phyloP scores from a whole-genome alignment of 1,140 invertebrate genomes.

The Drosophila ohnishii region DNA sequence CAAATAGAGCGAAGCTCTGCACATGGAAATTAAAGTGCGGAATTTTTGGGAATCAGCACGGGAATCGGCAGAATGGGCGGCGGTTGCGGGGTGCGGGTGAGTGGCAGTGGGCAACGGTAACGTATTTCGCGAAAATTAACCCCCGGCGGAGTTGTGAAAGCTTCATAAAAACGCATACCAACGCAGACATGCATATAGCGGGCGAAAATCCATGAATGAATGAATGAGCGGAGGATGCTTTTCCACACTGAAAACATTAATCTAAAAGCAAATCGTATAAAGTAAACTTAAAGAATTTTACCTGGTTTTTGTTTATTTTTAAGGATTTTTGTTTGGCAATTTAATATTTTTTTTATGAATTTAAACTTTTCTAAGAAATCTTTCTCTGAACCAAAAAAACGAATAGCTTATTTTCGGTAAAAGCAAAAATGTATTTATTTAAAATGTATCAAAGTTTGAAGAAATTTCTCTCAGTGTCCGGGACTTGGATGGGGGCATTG shows the following conservation, averaged over 20 bases:
- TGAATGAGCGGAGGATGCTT: slow-evolving; percentile 15
- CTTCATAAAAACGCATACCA: slow-evolving; percentile 38
- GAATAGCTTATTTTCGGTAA: too few species aligned
- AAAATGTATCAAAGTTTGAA: fast-evolving
- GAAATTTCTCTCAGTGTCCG: neutral
- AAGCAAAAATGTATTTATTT: neutral
- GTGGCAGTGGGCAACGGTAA: slow-evolving; percentile 8
- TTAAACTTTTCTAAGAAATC: neutral
- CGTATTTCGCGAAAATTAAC: slow-evolving; percentile 51
- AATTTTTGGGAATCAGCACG: slow-evolving; percentile 28
- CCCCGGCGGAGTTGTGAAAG: slow-evolving; percentile 45
- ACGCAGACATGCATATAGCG: slow-evolving; percentile 28
- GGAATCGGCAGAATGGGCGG: neutral
- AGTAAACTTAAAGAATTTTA: too few species aligned
- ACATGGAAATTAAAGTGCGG: slow-evolving; percentile 46
- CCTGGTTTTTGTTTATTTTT: too few species aligned
- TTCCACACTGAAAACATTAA: neutral
- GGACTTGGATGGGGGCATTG: neutral
- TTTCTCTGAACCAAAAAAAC: neutral
- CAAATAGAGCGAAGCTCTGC: slow-evolving; percentile 9
- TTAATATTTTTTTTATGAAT: too few species aligned
- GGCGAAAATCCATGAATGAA: slow-evolving; percentile 29
- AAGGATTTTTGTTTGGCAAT: too few species aligned
- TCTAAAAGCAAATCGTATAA: too few species aligned
- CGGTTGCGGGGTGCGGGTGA: neutral